Conservation (phyloP, 2,888 invertebrate species). For the Drosophila tripunctata region DNA sequence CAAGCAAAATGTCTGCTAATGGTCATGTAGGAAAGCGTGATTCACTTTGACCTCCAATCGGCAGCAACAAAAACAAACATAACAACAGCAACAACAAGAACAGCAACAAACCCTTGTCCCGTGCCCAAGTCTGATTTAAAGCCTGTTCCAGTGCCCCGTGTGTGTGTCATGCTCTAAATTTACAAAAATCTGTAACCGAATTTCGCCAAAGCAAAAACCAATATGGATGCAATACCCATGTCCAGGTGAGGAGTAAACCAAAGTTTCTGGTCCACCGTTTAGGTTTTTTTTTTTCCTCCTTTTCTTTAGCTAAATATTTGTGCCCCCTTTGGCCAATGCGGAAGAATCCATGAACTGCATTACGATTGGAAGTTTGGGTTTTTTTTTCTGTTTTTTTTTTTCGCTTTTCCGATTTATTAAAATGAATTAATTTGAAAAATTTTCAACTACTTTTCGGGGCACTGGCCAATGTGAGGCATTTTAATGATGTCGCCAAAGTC, state of each 20-base stretch:
- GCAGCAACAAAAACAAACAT: conserved; percentile 1
- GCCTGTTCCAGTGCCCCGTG: conserved; percentile 26
- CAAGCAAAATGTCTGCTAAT: conserved; percentile 61
- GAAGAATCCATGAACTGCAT: conserved; percentile 64
- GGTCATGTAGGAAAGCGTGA: conserved; percentile 76
- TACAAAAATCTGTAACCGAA: conserved; percentile 80
- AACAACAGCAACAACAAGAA: not conserved
- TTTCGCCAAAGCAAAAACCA: conserved; percentile 50
- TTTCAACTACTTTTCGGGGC: conserved; percentile 43
- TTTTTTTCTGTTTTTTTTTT: not conserved
- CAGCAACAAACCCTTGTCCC: conserved; percentile 14
- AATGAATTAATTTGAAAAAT: conserved; percentile 80
- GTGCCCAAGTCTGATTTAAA: conserved; percentile 4
- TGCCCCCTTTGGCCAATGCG: conserved; percentile 58
- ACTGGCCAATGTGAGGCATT: conserved; percentile 63
- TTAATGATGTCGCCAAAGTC: conserved; percentile 64
- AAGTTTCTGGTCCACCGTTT: conserved; percentile 50
- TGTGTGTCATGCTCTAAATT: conserved; percentile 76
- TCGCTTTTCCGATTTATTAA: conserved; percentile 68
- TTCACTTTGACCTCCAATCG: conserved; percentile 77
- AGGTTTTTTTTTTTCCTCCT: no score
- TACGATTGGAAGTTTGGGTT: conserved; percentile 28
- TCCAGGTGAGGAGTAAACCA: conserved; percentile 60
- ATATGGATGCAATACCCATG: conserved; percentile 62
- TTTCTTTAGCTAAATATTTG: conserved; percentile 69